Evolutionary conservation across 2,888 invertebrate genomes (phyloP), one percentile per base, ranked within the genome.

Genomic region (Chrysolina haemoptera): DNA sequence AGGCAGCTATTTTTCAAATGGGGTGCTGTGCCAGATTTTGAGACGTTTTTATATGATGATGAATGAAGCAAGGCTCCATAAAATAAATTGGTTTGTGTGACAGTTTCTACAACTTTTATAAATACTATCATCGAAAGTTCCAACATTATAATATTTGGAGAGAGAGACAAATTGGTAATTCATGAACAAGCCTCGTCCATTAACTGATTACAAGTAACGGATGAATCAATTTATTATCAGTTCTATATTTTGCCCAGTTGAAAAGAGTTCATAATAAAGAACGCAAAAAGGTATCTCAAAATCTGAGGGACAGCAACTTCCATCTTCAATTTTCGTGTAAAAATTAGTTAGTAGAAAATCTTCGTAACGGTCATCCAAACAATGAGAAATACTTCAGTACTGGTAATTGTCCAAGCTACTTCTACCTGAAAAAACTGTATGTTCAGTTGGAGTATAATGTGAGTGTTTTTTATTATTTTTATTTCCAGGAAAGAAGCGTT

Each of bases 1-100:
- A 27, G 59, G 59, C 59, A 59, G 59, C 59, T 59, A 27, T 59
- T 59, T n/a, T 55, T 48, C 8, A 48, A 16, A 16, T 1, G 16
- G 20, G 12, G 20, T 53, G 53, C 5, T 53, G 12, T 53, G 53
- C 20, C 11, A 53, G 16, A 20, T 20, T 12, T 20, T 11, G 18
- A 18, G 53, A 20, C 20, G 20, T 11, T 53, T 20, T 53, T 53
- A 10, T 35, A 35, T 35, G 4, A 0, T 35, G 35, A 27, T 35
- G 6, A 6, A 35, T 8, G 8, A 35, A 35, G 8, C 35, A 35
- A 35, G 6, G 6, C 27, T 27, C 2, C 27, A 27, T 27, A 5
- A 27, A 27, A n/a, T n/a, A n/a, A n/a, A n/a, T n/a, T n/a, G n/a
- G n/a, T n/a, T n/a, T n/a, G n/a, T n/a, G n/a, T n/a, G n/a, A n/a